Percentiles rank a stretch among this genome's conserved stretches.
Conservation (phyloP, 2,888 invertebrate genomes). For the Eilema depressum region DNA sequence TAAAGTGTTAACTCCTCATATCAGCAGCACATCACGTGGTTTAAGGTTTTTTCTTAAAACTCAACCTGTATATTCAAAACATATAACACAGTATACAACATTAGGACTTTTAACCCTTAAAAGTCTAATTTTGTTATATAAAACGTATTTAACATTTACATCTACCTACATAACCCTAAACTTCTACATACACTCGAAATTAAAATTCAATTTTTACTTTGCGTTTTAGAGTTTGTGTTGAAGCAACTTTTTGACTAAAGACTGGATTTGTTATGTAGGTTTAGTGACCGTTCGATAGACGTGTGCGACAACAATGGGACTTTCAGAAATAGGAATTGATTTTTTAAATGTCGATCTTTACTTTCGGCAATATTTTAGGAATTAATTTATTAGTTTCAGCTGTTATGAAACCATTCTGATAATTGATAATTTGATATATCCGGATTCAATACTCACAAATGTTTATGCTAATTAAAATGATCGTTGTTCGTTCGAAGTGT, state of each 20-base stretch:
- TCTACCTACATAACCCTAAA: neutral
- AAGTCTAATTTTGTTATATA: conserved; percentile 13
- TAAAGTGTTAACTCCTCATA: neutral
- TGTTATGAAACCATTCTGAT: neutral
- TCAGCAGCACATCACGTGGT: neutral
- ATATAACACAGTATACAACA: conserved; percentile 11
- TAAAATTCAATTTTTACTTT: conserved; percentile 19
- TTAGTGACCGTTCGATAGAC: conserved; percentile 15
- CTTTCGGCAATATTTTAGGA: neutral
- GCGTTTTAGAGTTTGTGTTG: conserved; percentile 23
- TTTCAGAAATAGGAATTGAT: conserved; percentile 4
- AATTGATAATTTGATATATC: no score
- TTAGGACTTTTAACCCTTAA: conserved; percentile 6
- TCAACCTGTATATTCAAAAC: conserved; percentile 6
- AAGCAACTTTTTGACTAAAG: conserved; percentile 45
- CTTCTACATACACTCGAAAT: conserved; percentile 1
- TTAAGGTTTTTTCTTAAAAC: neutral
- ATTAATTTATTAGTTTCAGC: neutral
- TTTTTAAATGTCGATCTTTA: neutral
- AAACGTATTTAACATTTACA: neutral
- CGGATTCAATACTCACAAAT: neutral
- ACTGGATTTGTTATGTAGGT: conserved; percentile 61
- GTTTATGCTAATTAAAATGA: no score
- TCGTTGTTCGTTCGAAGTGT: no score
- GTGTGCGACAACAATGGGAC: conserved; percentile 28